These are phyloP conservation scores for Conchocele bisecta DNA, from an alignment of 2,888 invertebrate species.

Conservation along the genomic window DNA sequence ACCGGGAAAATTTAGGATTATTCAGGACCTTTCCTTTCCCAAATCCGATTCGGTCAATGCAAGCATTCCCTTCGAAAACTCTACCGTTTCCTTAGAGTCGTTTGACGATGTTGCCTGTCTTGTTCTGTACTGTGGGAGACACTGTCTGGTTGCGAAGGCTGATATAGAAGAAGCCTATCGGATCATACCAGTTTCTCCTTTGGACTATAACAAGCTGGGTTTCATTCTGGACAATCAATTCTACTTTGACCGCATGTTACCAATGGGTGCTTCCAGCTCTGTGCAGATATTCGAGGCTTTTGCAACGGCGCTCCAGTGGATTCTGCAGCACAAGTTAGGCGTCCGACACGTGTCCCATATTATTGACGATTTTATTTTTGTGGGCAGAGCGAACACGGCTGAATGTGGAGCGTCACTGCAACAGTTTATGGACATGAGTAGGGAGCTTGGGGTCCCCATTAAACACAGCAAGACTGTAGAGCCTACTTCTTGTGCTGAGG, in stretches of 20 bases:
- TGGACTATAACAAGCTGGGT: conserved; percentile 42
- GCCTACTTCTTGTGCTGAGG: conserved; percentile 10
- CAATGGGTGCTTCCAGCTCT: conserved; percentile 20
- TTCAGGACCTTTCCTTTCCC: too few relatives aligned
- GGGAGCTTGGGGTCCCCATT: conserved; percentile 15
- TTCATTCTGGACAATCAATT: conserved; percentile 37
- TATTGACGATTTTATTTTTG: conserved; percentile 37
- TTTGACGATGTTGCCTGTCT: conserved; percentile 16
- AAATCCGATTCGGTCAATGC: too few relatives aligned
- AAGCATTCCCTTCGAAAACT: not conserved
- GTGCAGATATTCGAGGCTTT: conserved; percentile 20
- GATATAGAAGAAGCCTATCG: conserved; percentile 56
- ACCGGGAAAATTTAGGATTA: too few relatives aligned
- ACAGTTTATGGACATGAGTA: not conserved
- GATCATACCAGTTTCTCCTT: conserved; percentile 45
- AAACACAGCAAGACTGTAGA: conserved; percentile 15
- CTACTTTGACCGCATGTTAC: conserved; percentile 25
- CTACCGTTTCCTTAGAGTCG: conserved; percentile 2
- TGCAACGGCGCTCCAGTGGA: conserved; percentile 26
- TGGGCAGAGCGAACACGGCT: not conserved
- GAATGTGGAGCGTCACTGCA: not conserved
- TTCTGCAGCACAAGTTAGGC: conserved; percentile 6
- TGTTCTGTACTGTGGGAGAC: conserved; percentile 21
- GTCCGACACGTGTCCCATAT: conserved; percentile 29
- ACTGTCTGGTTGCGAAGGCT: conserved; percentile 39